Conservation (phyloP, 2,888 invertebrate species). For the Drosophila formosana region DNA sequence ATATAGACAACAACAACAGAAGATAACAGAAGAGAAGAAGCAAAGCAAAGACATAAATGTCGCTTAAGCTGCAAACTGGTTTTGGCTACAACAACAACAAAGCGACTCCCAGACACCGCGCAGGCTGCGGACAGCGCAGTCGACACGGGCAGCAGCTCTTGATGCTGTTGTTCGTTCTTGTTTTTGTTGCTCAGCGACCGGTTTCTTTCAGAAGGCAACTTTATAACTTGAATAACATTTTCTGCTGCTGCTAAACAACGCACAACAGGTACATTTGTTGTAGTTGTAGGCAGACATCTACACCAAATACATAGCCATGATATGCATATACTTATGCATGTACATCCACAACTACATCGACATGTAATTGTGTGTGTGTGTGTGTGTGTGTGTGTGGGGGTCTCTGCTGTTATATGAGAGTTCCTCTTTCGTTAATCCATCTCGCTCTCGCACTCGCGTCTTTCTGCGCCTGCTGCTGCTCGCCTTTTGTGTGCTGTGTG, state of each 20-base stretch:
- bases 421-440: conserved; percentile 48
- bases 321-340: conserved; percentile 9
- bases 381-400: conserved; percentile 35
- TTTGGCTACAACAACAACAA: conserved; percentile 21
- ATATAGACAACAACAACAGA: background rate
- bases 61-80: conserved; percentile 66
- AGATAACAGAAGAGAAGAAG: conserved; percentile 13
- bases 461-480: conserved; percentile 1
- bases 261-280: conserved; percentile 32
- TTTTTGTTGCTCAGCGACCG: conserved; percentile 41
- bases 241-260: conserved; percentile 35
- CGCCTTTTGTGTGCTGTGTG: background rate
- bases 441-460: background rate
- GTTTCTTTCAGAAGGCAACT: conserved; percentile 59
- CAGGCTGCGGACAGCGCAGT: conserved; percentile 15
- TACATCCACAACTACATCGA: background rate
- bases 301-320: conserved; percentile 4
- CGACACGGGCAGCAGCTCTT: conserved; percentile 9
- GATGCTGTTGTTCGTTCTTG: conserved; percentile 25
- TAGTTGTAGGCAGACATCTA: conserved; percentile 35
- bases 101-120: conserved; percentile 42
- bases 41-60: conserved; percentile 56
- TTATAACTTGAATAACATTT: conserved; percentile 62
- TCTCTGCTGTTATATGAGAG: conserved; percentile 62
- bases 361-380: conserved; percentile 22